Base-by-base conservation (phyloP, 2,888 invertebrate genomes). In the Lordiphosa fenestrarum region DNA sequence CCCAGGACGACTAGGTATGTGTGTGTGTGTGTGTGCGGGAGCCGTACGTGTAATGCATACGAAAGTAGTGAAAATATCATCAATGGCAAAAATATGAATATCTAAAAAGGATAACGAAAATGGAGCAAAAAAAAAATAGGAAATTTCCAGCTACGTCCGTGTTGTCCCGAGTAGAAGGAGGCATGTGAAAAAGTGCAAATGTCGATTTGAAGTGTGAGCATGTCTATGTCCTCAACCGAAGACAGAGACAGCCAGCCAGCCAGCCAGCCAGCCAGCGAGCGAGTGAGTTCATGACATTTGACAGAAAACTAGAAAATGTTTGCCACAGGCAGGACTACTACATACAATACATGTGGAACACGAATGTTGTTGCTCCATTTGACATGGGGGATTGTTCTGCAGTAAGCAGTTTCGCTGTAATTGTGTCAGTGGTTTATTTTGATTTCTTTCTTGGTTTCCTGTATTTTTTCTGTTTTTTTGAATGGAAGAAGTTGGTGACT, bases 31-130 rank as follows among this genome's bases (percentile, higher is more conserved):
- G 50, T 53, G 66, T 60, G 71, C 42, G 75, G 67, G 58, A 42
- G 64, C 59, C 60, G 67, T 73, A 66, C 80, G 80, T 81, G 82
- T 82, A 77, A 81, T 81, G 80, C 80, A 81, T 81, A 82, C 82
- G 69, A 74, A 82, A 82, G 80, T 80, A 81, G 80, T 81, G 71
- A 81, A 81, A 81, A 81, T 81, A 81, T 81, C 80, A 81, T 81
- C 80, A 81, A 82, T 81, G 82, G 74, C 69, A 74, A 76, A 44
- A 81, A 81, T 81, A 81, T 81, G 80, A 81, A 81, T 81, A 81
- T 80, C 82, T 81, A 81, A 81, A 77, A 80, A 80, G 82, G 77
- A 81, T 82, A 78, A 80, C 78, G 71, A 65, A 82, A 80, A 71
- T 67, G 72, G 64, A 71, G 47, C 61, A 59, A 68, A 69, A 50